These are phyloP conservation scores for Catamblyrhynchus diadema DNA, from an alignment of 2,797 vertebrate genomes.

Conservation along the genomic window DNA sequence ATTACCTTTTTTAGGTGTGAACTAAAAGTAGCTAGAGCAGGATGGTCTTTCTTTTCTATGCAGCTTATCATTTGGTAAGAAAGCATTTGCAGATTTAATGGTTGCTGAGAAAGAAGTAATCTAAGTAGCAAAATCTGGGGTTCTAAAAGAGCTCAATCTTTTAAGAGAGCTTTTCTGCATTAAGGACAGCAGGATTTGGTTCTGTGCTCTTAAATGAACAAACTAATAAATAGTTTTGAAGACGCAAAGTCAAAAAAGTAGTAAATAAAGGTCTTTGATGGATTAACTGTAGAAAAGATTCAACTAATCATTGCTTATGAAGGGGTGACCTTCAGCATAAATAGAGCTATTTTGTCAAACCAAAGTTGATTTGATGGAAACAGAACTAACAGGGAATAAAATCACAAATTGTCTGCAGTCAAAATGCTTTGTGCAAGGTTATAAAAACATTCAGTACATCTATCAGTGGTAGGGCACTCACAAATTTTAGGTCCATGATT, in stretches of 20 bases:
- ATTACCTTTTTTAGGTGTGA: neutral
- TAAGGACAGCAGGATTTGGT: neutral
- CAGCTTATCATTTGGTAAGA: neutral
- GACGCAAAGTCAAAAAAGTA: constrained; percentile 23
- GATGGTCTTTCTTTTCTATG: neutral
- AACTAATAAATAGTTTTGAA: constrained; percentile 35
- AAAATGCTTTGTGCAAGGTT: constrained; percentile 48
- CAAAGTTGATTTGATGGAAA: constrained; percentile 33
- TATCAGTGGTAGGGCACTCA: neutral
- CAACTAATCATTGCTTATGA: constrained; percentile 47
- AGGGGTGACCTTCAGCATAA: constrained; percentile 56
- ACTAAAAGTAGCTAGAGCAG: neutral
- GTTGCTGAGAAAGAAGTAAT: neutral
- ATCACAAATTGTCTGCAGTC: constrained; percentile 24
- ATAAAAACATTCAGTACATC: constrained; percentile 37
- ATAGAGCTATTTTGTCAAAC: constrained; percentile 24
- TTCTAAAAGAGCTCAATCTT: neutral
- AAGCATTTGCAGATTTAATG: neutral
- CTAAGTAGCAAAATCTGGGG: neutral
- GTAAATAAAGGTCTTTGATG: constrained; percentile 42
- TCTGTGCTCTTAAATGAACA: neutral
- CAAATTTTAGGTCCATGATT: constrained; percentile 6
- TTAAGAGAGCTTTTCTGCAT: neutral
- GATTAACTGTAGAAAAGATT: constrained; percentile 42
- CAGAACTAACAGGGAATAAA: constrained; percentile 50